A percentile compares a stretch with the other conserved stretches of the same genome.
Evolutionary conservation across 2,797 vertebrate genomes (phyloP).

Genomic region (Sphaeramia orbicularis): DNA sequence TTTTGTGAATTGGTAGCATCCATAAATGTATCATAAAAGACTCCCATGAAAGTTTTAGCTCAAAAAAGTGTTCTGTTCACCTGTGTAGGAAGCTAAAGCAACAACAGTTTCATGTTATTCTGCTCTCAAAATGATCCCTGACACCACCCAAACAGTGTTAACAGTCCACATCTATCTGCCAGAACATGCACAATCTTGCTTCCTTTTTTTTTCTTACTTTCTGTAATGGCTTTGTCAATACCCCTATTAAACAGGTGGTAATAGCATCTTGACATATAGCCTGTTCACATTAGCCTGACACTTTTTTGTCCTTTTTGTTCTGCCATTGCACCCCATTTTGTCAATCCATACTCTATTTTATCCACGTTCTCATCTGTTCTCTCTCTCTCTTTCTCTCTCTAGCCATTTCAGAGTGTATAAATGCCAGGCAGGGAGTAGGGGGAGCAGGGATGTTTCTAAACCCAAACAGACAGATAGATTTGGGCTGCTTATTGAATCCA

Average conservation of each 20-base stretch:
- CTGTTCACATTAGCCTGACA: slow-evolving; percentile 33
- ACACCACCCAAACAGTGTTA: slow-evolving; percentile 21
- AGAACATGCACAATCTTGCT: slow-evolving; percentile 16
- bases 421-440: slow-evolving; percentile 29
- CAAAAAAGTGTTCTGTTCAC: slow-evolving; percentile 19
- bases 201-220: slow-evolving; percentile 16
- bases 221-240: slow-evolving; percentile 50
- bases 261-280: slow-evolving; percentile 27
- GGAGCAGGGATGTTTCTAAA: slow-evolving; percentile 59
- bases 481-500: slow-evolving; percentile 74
- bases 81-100: slow-evolving; percentile 27
- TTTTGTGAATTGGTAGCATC: slow-evolving; percentile 28
- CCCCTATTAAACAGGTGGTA: slow-evolving; percentile 19
- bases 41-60: slow-evolving; percentile 11
- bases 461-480: slow-evolving; percentile 75
- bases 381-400: slow-evolving; percentile 4
- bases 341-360: slow-evolving; percentile 40
- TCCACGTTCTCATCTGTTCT: slow-evolving; percentile 43
- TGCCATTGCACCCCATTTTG: slow-evolving; percentile 40
- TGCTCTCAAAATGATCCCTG: slow-evolving; percentile 3
- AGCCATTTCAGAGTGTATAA: slow-evolving; percentile 40
- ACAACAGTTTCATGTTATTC: slow-evolving; percentile 29
- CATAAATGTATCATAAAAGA: slow-evolving; percentile 1
- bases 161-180: slow-evolving; percentile 23
- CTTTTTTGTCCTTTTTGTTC: slow-evolving; percentile 12